phyloP scores from a whole-genome alignment of 2,113 vertebrate species.

The Alexandromys fortis region DNA sequence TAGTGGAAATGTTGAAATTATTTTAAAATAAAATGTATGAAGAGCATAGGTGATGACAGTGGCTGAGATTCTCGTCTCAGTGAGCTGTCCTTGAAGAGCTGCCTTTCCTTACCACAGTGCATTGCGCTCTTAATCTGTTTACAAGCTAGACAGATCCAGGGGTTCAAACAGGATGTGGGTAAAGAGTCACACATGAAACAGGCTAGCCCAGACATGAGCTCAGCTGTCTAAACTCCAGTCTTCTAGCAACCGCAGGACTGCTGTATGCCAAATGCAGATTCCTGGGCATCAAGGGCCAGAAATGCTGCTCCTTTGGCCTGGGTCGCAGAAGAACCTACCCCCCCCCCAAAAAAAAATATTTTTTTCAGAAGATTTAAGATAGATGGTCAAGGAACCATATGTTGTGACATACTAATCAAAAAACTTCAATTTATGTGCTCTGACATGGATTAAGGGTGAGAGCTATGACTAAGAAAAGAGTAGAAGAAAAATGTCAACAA shows the following conservation, averaged over 20 bases:
- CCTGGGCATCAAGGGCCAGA: neutral
- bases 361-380: neutral
- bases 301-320: neutral
- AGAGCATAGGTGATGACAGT: neutral
- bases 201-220: neutral
- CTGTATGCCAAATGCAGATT: neutral
- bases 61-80: neutral
- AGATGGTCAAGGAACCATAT: neutral
- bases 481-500: neutral
- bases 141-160: neutral
- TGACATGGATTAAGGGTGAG: neutral
- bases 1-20: neutral
- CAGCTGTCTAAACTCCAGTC: conserved; percentile 20
- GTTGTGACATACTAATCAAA: neutral
- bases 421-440: neutral
- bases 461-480: neutral
- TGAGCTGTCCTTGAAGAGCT: neutral
- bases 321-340: neutral
- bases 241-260: neutral
- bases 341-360: neutral
- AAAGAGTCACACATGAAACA: conserved; percentile 21
- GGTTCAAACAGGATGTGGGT: conserved; percentile 85
- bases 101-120: neutral
- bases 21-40: neutral
- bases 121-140: neutral